A percentile compares a stretch with the other conserved stretches of the same genome.
Evolutionary conservation across 2,797 vertebrate species (phyloP).

Genomic region (Microctenopoma stevenorrisi): DNA sequence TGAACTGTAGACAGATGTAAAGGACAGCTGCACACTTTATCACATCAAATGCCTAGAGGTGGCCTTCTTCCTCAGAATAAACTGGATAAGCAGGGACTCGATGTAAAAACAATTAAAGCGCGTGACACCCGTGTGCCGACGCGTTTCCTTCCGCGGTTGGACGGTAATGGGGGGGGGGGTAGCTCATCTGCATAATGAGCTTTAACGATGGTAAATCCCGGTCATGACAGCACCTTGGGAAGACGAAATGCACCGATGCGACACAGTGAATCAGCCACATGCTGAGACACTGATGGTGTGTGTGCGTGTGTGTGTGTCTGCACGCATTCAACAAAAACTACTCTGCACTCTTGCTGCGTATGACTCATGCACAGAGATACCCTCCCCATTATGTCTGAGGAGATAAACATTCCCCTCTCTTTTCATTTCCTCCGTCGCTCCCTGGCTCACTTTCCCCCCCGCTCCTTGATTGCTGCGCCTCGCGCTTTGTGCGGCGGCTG

Average conservation of each 20-base stretch:
- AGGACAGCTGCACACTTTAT: background rate
- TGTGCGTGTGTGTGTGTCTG: constrained; percentile 3
- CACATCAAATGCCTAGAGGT: background rate
- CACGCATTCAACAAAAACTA: constrained; percentile 28
- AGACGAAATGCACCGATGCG: constrained; percentile 45
- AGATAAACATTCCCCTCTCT: constrained; percentile 63
- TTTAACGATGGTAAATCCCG: constrained; percentile 58
- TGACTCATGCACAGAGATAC: constrained; percentile 72
- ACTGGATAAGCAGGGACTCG: background rate
- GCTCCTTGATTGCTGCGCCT: constrained; percentile 52
- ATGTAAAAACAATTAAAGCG: constrained; percentile 34
- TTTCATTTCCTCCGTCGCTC: constrained; percentile 51
- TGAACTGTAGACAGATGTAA: constrained; percentile 5
- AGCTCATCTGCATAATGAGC: constrained; percentile 61
- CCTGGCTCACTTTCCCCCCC: constrained; percentile 28
- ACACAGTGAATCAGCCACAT: constrained; percentile 61
- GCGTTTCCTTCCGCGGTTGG: constrained; percentile 21
- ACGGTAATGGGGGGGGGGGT: constrained; percentile 38
- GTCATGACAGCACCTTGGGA: constrained; percentile 58
- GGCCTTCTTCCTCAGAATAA: background rate
- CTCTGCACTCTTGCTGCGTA: constrained; percentile 39
- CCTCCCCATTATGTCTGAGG: constrained; percentile 61
- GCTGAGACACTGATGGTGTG: constrained; percentile 50
- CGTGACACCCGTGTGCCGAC: constrained; percentile 46
- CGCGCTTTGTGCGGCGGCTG: constrained; percentile 42